These are phyloP conservation scores for Phragmatobia fuliginosa DNA, from an alignment of 2,888 invertebrate genomes.

Conservation along the genomic window DNA sequence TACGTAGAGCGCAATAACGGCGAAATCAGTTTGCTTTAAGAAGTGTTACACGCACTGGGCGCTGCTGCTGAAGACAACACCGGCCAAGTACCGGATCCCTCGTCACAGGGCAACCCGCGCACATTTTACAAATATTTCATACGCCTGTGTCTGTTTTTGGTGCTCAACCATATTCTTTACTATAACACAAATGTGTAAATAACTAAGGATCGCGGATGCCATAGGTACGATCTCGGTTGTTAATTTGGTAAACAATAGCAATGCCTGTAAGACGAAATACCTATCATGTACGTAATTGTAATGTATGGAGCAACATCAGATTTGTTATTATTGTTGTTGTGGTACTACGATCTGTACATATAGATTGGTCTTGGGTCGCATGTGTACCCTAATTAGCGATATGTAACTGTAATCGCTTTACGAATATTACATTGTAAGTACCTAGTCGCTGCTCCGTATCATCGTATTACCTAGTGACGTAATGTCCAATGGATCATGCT, in stretches of 20 bases:
- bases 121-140: conserved; percentile 70
- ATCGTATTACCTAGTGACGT: conserved; percentile 45
- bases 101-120: conserved; percentile 75
- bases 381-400: conserved; percentile 11
- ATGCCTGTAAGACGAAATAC: background rate
- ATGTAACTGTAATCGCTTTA: conserved; percentile 17
- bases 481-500: conserved; percentile 36
- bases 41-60: conserved; percentile 69
- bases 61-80: conserved; percentile 82
- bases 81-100: conserved; percentile 80
- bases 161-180: conserved; percentile 33
- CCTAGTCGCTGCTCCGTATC: conserved; percentile 23
- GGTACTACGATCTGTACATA: background rate
- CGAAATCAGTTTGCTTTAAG: conserved; percentile 61
- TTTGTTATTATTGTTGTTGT: background rate
- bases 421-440: conserved; percentile 13
- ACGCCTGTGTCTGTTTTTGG: conserved; percentile 50
- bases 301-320: background rate
- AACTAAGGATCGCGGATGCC: background rate
- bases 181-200: background rate
- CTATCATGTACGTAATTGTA: background rate
- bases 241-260: background rate
- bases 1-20: conserved; percentile 59
- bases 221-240: background rate
- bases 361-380: conserved; percentile 3